A percentile compares a stretch with the other conserved stretches of the same genome.
These are phyloP conservation scores for Actinemys pallida DNA, from an alignment of 2,113 vertebrate genomes.

Conservation along the genomic window DNA sequence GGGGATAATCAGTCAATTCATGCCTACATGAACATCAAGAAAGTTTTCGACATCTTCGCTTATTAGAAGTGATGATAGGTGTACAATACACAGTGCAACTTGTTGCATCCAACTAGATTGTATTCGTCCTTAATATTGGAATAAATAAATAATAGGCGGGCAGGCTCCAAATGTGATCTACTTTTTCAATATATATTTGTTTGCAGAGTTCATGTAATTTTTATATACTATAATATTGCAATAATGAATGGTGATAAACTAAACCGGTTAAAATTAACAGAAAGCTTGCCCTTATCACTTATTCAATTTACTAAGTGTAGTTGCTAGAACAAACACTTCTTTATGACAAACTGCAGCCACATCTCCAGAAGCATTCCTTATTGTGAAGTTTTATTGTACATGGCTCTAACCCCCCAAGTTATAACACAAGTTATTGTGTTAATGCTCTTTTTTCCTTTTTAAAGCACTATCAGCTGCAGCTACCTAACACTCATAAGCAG, in stretches of 20 bases:
- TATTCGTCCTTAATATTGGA: neutral
- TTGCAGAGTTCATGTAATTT: neutral
- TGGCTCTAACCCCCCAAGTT: neutral
- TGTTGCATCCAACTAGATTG: neutral
- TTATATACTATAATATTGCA: neutral
- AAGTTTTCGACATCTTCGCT: neutral
- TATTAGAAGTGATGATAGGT: neutral
- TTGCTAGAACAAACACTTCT: neutral
- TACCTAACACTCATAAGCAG: neutral
- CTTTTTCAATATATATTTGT: fast-evolving
- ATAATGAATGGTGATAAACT: slow-evolving; percentile 3
- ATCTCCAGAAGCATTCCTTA: neutral
- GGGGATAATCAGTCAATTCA: neutral
- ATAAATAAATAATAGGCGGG: slow-evolving; percentile 4
- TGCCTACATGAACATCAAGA: neutral
- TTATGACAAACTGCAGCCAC: neutral
- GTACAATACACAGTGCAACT: neutral
- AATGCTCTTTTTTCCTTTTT: neutral
- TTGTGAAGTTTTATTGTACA: neutral
- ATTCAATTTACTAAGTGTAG: fast-evolving
- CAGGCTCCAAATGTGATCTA: neutral
- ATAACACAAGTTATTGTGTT: neutral
- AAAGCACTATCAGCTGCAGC: neutral
- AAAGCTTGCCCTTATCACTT: neutral
- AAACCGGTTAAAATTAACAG: neutral